Evolutionary conservation across 2,113 vertebrate genomes (phyloP).

Genomic region (Mystacornis crossleyi): DNA sequence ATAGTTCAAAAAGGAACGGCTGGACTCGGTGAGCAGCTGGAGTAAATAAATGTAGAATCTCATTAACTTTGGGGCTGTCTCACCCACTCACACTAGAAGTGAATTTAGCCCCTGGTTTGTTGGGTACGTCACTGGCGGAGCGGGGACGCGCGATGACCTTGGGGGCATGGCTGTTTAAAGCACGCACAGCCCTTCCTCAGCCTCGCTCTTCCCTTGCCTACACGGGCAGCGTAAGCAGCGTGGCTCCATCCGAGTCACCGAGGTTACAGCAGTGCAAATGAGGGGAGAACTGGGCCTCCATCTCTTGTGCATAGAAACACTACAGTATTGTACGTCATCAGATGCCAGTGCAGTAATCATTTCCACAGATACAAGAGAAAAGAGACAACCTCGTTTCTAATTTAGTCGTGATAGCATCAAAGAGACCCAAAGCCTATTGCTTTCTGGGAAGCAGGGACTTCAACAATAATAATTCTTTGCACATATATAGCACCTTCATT

Average conservation of each 20-base stretch:
- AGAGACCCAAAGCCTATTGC: slow-evolving; percentile 46
- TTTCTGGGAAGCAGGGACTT: slow-evolving; percentile 42
- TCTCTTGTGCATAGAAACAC: not conserved
- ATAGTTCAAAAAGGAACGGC: not conserved
- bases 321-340: not conserved
- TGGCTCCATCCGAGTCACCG: not conserved
- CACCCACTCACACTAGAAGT: not conserved
- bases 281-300: not conserved
- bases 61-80: not conserved
- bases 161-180: not conserved
- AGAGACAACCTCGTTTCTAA: slow-evolving; percentile 52
- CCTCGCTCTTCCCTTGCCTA: not conserved
- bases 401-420: slow-evolving; percentile 56
- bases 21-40: not conserved
- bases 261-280: not conserved
- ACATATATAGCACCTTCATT: slow-evolving; percentile 50
- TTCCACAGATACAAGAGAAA: slow-evolving; percentile 35
- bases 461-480: slow-evolving; percentile 46
- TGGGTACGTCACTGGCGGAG: accelerated
- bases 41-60: not conserved
- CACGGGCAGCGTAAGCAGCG: not conserved
- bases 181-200: not conserved
- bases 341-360: slow-evolving; percentile 31
- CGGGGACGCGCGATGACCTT: accelerated
- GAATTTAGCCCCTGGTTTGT: not conserved